phyloP scores from a whole-genome alignment of 2,113 vertebrate genomes.

The Antechinus stuartii region DNA sequence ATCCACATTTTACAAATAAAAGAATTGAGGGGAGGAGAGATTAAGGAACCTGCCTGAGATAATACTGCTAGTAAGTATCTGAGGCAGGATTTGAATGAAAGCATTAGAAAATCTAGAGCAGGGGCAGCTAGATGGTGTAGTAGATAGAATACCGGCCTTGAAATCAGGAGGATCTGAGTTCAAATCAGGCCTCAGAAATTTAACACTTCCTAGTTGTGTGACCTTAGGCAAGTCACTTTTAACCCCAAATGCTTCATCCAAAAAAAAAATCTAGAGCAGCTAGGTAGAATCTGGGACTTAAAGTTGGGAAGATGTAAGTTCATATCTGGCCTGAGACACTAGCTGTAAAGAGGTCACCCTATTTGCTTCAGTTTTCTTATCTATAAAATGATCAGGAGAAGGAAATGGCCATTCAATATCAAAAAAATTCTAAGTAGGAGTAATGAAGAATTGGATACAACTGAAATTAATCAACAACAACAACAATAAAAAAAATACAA shows the following conservation, averaged over 20 bases:
- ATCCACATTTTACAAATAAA: neutral
- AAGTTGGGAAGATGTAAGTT: neutral
- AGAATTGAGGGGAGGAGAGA: neutral
- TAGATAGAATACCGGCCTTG: no score
- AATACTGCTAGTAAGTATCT: neutral
- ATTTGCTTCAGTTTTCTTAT: neutral
- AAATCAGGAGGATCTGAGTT: no score
- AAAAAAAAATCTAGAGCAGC: neutral
- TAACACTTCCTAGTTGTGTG: no score
- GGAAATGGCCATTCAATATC: neutral
- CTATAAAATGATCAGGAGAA: neutral
- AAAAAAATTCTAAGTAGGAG: neutral
- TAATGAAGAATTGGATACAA: no score
- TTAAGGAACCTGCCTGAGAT: neutral
- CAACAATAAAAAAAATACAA: conserved; percentile 4
- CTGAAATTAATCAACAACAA: neutral
- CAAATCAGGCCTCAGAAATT: no score
- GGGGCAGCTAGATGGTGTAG: no score
- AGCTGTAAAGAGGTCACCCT: neutral
- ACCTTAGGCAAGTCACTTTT: no score
- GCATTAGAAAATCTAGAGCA: neutral
- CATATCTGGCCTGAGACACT: neutral
- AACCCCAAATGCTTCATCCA: no score
- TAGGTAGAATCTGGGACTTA: neutral
- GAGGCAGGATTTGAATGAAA: neutral